Base-by-base conservation (phyloP, 2,888 invertebrate genomes). In the Myathropa florea region DNA sequence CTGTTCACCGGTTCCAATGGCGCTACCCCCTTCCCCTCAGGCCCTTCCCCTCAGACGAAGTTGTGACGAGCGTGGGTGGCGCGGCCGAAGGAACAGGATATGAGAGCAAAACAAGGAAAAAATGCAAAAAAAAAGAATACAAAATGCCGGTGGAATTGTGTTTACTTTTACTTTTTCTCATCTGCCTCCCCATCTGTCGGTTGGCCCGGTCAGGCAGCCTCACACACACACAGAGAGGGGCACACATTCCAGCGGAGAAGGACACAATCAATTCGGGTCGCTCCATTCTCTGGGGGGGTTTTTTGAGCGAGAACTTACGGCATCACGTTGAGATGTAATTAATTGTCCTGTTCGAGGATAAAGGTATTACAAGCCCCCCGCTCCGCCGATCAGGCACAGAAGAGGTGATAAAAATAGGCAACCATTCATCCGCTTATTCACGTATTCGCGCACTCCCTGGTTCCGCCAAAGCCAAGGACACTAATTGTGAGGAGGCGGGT, bases 101-200 rank as follows among this genome's bases (percentile, higher is more conserved):
- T 46, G 73, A 64, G 75, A 76, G 60, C 46, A 53, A 78, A 61
- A 70, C 59, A 63, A 78, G 64, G n/a, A 2, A 9, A 59, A 46
- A 46, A 18, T 12, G n/a, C n/a, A n/a, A 12, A 24, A 3, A 6
- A 23, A 46, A 46, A 46, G 30, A 76, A 84, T 67, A 77, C 72
- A 72, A 81, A 81, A 75, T 77, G 81, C 85, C 85, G 85, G 85
- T 70, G 21, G 77, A 55, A 82, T 64, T 85, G 26, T 85, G 85
- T 85, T 85, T 82, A 85, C 85, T 85, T 85, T 82, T 85, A 76
- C 81, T 85, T 84, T 83, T 57, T 14, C 24, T 4, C 57, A 6
- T n/a, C 21, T 65, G 63, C 10, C 30, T 57, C 10, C 24, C 9
- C 57, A 6, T n/a, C 21, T 65, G 63, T 30, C 30, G 30, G 10